Base-by-base conservation (phyloP, 2,797 vertebrate species). In the Anguilla marmorata region DNA sequence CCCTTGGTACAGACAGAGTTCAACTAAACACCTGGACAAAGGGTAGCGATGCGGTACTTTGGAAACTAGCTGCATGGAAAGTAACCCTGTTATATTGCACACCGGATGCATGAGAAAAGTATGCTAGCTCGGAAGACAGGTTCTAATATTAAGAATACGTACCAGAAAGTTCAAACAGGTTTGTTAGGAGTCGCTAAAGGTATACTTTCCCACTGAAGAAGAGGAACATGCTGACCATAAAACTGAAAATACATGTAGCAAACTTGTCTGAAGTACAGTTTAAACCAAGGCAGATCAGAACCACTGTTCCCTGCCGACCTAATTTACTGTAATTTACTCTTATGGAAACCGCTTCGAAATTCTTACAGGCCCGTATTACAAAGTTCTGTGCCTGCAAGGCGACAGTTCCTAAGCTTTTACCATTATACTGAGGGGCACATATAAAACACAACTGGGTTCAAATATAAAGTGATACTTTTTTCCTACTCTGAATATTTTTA, bases 221-320 rank as follows among this genome's bases (percentile, higher is more conserved):
- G 45, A 82, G 7, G 76, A 19, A 82, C 24, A 82, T n/a, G 24
- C 79, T 82, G 79, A 50, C 45, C 3, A 45, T 87, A 27, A 69
- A 84, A 87, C 58, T 87, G 58, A 24, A 3, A 69, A 33, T 30
- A 37, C 54, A 84, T 82, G 45, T n/a, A 45, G 21, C 79, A 82
- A 24, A 82, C 79, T 6, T 41, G 30, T 74, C 79, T n/a, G 3
- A 82, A 21, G 21, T 50, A 7, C 21, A 48, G 79, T 48, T 79
- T 19, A 50, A 82, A 82, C 21, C 76, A 80, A 6, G 33, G 72
- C 76, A 45, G 76, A 50, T 21, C 76, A 24, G 76, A 79, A 48
- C 45, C 74, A 5, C 4, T 19, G 16, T 79, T 21, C 74, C 14
- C 33, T 8, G n/a, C 21, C 82, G n/a, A 24, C 76, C 37, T 30